Conservation (phyloP, 2,888 invertebrate genomes). For the Pollenia amentaria region DNA sequence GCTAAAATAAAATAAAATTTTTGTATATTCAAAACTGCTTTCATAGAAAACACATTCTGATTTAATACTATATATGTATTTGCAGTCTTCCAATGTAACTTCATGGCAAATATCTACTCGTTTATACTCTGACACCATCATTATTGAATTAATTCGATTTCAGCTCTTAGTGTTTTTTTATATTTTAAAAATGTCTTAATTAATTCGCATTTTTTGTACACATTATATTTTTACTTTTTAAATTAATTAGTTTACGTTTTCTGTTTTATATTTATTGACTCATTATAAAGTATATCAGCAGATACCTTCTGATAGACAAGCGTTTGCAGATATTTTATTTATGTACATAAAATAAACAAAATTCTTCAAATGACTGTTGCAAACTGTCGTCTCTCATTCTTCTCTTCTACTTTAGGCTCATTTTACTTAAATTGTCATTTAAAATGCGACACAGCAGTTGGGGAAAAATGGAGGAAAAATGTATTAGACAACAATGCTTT, state of each 20-base stretch:
- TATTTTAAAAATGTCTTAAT: constrained; percentile 60
- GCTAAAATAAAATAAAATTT: neutral
- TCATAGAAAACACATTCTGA: neutral
- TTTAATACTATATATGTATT: neutral
- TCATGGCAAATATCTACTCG: neutral
- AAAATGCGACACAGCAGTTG: constrained; percentile 28
- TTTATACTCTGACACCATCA: constrained; percentile 31
- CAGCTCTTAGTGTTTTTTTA: constrained; percentile 2
- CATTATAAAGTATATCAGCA: constrained; percentile 6
- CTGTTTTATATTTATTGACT: constrained; percentile 20
- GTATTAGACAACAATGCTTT: constrained; percentile 59
- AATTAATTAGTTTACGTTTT: constrained; percentile 48
- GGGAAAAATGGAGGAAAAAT: constrained; percentile 25
- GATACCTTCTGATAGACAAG: constrained; percentile 16
- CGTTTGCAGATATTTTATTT: constrained; percentile 38
- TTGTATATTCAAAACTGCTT: neutral
- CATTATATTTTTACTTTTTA: constrained; percentile 30
- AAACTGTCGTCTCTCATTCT: constrained; percentile 1
- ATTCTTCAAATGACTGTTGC: constrained; percentile 43
- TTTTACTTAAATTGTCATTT: constrained; percentile 60
- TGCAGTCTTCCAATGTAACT: neutral
- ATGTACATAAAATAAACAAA: constrained; percentile 37
- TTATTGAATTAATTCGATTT: constrained; percentile 61
- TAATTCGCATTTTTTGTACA: constrained; percentile 19
- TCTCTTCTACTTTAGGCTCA: constrained; percentile 42